phyloP scores from a whole-genome alignment of 2,797 vertebrate species.

The Dryobates pubescens region DNA sequence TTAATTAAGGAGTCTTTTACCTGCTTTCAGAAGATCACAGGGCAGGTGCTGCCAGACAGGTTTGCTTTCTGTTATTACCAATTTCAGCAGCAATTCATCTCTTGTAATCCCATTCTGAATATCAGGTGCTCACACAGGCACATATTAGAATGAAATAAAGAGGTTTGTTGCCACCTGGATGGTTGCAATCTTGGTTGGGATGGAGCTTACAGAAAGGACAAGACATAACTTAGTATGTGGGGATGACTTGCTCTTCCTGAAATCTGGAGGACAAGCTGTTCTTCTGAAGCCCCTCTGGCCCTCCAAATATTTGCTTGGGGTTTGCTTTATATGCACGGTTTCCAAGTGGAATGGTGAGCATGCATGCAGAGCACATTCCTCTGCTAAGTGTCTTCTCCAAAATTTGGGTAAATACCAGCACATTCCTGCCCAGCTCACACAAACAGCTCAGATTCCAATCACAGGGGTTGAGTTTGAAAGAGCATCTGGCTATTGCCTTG shows the following conservation, averaged over 20 bases:
- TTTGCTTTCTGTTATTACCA: constrained; percentile 50
- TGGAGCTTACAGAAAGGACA: neutral
- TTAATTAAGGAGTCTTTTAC: constrained; percentile 55
- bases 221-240: rapidly evolving
- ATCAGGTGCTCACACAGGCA: neutral
- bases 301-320: constrained; percentile 13
- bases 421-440: constrained; percentile 31
- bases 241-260: neutral
- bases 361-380: constrained; percentile 2
- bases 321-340: neutral
- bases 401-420: constrained; percentile 28
- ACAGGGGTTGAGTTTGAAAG: neutral
- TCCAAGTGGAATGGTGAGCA: neutral
- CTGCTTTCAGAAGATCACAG: constrained; percentile 44
- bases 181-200: neutral
- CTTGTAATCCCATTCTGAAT: constrained; percentile 9
- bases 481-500: neutral
- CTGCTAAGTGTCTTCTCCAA: constrained; percentile 3
- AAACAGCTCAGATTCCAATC: neutral
- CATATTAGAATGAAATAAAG: neutral
- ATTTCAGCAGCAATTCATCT: constrained; percentile 46
- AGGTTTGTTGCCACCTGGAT: neutral
- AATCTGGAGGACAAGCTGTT: neutral
- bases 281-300: neutral
- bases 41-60: constrained; percentile 47